Percentiles rank a stretch among this genome's conserved stretches.
These are phyloP conservation scores for Agonopterix heracliana DNA, from an alignment of 2,888 invertebrate species.

Conservation along the genomic window DNA sequence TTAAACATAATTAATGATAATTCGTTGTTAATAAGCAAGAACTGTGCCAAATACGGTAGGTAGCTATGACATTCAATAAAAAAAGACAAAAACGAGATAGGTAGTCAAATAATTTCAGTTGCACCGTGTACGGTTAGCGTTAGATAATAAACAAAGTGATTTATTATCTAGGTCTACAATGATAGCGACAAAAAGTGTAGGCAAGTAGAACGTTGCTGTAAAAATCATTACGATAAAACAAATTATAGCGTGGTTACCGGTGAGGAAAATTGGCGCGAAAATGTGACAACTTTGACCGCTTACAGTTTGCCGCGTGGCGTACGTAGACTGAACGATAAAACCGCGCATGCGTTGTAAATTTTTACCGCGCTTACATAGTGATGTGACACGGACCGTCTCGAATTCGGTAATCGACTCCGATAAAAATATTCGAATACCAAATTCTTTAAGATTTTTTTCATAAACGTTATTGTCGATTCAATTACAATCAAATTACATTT, in stretches of 20 bases:
- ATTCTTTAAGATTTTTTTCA: not conserved
- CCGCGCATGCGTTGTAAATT: slow-evolving; percentile 37
- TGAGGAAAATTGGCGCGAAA: slow-evolving; percentile 50
- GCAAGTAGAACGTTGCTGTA: slow-evolving; percentile 16
- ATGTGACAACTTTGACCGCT: slow-evolving; percentile 32
- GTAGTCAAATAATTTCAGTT: slow-evolving; percentile 14
- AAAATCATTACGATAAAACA: slow-evolving; percentile 26
- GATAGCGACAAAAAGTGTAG: slow-evolving; percentile 1
- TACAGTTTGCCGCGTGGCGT: slow-evolving; percentile 14
- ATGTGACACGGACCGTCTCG: slow-evolving; percentile 23
- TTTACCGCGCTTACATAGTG: slow-evolving; percentile 36
- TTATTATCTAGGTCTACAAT: slow-evolving; percentile 22
- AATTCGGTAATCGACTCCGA: slow-evolving; percentile 19
- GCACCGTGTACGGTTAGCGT: slow-evolving; percentile 9
- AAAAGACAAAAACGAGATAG: slow-evolving; percentile 12
- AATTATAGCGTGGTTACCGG: slow-evolving; percentile 18
- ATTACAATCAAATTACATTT: slow-evolving; percentile 19
- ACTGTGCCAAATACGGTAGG: slow-evolving; percentile 11
- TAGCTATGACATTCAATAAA: slow-evolving; percentile 15
- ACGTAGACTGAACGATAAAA: slow-evolving; percentile 31
- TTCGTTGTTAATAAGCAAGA: not conserved
- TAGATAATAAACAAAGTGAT: slow-evolving; percentile 27
- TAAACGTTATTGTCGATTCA: slow-evolving; percentile 17
- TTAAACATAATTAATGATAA: slow-evolving; percentile 14
- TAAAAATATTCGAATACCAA: slow-evolving; percentile 9